Conservation (phyloP, 2,888 invertebrate genomes). For the Apodemia mormo region DNA sequence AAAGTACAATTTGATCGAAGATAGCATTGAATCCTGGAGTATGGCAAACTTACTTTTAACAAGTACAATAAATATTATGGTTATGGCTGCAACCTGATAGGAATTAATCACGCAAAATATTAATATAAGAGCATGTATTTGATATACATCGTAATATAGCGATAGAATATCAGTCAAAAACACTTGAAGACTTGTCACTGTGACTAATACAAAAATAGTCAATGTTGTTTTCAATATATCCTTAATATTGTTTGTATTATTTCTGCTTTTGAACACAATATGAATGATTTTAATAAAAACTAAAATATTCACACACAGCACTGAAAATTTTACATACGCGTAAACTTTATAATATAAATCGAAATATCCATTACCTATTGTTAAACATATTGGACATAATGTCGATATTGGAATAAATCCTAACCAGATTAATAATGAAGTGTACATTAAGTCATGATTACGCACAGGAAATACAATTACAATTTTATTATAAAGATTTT, state of each 20-base stretch:
- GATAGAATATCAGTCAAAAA: slow-evolving; percentile 9
- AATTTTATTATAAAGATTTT: slow-evolving; percentile 1
- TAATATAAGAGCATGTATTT: neutral
- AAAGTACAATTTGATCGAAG: neutral
- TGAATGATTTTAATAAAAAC: neutral
- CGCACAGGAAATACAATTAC: neutral
- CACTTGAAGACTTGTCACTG: slow-evolving; percentile 1
- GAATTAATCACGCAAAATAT: slow-evolving; percentile 1
- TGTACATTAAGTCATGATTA: neutral
- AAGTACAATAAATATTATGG: slow-evolving; percentile 1
- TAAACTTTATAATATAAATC: neutral
- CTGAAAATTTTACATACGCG: neutral
- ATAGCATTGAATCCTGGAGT: neutral
- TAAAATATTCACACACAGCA: neutral
- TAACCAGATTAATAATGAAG: neutral
- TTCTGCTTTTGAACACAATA: neutral
- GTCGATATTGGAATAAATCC: neutral
- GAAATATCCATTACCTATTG: neutral
- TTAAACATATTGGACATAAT: slow-evolving; percentile 1
- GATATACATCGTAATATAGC: neutral
- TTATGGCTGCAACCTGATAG: neutral
- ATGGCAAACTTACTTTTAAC: slow-evolving; percentile 3
- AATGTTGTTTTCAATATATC: neutral
- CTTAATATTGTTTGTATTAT: neutral
- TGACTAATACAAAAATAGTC: slow-evolving; percentile 6